phyloP scores from a whole-genome alignment of 2,797 vertebrate genomes.

The Platyrinchus mystaceus region DNA sequence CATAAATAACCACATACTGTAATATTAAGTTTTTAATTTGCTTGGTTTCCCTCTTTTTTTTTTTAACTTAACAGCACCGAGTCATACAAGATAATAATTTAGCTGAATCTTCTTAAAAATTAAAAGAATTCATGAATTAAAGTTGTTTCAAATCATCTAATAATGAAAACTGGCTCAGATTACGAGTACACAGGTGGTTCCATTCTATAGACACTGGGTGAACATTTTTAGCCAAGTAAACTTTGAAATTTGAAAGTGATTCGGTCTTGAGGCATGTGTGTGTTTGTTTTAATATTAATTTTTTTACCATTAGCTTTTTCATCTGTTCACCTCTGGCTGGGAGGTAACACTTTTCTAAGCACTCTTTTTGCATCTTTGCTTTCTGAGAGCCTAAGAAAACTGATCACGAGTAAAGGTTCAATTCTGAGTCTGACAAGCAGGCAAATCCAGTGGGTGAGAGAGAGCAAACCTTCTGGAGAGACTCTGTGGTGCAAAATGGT shows the following conservation, averaged over 20 bases:
- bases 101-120: not conserved
- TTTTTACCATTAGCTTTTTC: not conserved
- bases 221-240: not conserved
- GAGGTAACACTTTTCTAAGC: not conserved
- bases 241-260: not conserved
- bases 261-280: rapidly evolving
- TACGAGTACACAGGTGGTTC: not conserved
- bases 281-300: not conserved
- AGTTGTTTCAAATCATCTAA: not conserved
- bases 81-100: not conserved
- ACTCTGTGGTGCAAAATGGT: not conserved
- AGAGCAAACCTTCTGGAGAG: not conserved
- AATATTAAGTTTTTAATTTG: not conserved
- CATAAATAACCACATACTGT: not conserved
- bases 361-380: not conserved
- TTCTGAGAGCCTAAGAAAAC: not conserved
- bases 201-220: not conserved
- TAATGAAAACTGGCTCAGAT: not conserved
- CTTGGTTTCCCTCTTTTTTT: not conserved
- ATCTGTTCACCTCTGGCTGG: not conserved
- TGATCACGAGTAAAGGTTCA: not conserved
- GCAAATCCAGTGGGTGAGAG: not conserved
- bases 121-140: not conserved
- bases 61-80: not conserved
- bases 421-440: not conserved